Percentiles rank a stretch among this genome's conserved stretches.
phyloP scores from a whole-genome alignment of 2,113 vertebrate species.

The Gadus macrocephalus region DNA sequence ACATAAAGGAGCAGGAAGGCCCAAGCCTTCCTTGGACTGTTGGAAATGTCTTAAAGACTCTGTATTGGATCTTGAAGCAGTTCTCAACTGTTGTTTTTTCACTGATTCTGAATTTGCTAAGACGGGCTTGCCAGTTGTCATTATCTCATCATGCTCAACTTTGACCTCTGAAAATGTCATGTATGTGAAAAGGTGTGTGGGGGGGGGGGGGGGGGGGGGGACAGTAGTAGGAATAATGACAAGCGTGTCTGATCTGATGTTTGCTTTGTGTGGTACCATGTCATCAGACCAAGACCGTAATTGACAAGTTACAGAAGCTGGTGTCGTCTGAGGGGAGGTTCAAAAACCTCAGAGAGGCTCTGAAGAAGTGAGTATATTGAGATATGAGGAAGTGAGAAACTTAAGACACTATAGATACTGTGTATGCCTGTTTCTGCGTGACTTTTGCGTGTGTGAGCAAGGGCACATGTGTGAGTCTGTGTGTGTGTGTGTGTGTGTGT shows the following conservation, averaged over 20 bases:
- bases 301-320: constrained; percentile 95
- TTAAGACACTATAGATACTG: too few species aligned
- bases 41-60: too few species aligned
- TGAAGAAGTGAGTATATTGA: constrained; percentile 85
- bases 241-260: neutral
- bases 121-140: too few species aligned
- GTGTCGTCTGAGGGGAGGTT: constrained; percentile 96
- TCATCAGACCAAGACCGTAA: constrained; percentile 90
- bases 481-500: neutral
- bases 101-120: too few species aligned
- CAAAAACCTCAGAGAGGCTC: constrained; percentile 95
- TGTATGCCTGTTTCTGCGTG: neutral
- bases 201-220: too few species aligned
- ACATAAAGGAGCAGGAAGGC: too few species aligned
- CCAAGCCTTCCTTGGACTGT: too few species aligned
- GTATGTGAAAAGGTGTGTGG: too few species aligned
- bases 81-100: too few species aligned
- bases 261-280: constrained; percentile 18
- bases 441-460: neutral
- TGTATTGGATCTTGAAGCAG: too few species aligned
- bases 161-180: too few species aligned
- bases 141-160: too few species aligned
- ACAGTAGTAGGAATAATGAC: neutral
- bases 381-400: neutral
- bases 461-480: neutral